Evolutionary conservation across 2,888 invertebrate species (phyloP), one percentile per base, ranked within the genome.

Genomic region (Lasiommata megera): DNA sequence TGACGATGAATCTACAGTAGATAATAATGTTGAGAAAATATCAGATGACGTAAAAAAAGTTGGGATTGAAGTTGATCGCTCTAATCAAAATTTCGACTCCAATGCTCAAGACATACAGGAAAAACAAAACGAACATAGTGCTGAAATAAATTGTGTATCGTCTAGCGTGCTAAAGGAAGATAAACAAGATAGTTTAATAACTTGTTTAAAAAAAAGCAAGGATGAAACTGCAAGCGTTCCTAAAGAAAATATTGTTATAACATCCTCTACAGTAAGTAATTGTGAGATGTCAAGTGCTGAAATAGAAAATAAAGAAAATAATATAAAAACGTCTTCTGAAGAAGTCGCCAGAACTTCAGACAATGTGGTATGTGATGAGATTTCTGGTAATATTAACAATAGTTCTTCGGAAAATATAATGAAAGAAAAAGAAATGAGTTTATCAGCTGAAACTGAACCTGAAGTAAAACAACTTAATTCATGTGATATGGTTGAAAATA

Each of bases 1-100:
- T 0, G 92, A 92, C 68, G 82, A 90, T 60, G 82, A 89, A 66
- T 31, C 41, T 1, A 14, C 5, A 8, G 11, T 11, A 14, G 50
- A 28, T 23, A 18, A 38, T 28, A 28, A 36, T 23, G 2, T 8
- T 14, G 18, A 6, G 0, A 74, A 82, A 64, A 62, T 41, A n/a
- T 68, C 23, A 54, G 46, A 46, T 31, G 11, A 6, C 14, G 1
- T 31, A 14, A 29, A 17, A 14, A 28, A 12, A 23, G 12, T 16
- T 17, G 14, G n/a, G n/a, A n/a, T n/a, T n/a, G n/a, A n/a, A n/a
- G n/a, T n/a, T n/a, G n/a, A n/a, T n/a, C n/a, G n/a, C n/a, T n/a
- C n/a, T n/a, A n/a, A n/a, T n/a, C n/a, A n/a, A n/a, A n/a, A 31
- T 1, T 11, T 31, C 3, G 31, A 46, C 29, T 12, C 29, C 14